phyloP scores from a whole-genome alignment of 2,113 vertebrate species.

The Cochlearius cochlearius region DNA sequence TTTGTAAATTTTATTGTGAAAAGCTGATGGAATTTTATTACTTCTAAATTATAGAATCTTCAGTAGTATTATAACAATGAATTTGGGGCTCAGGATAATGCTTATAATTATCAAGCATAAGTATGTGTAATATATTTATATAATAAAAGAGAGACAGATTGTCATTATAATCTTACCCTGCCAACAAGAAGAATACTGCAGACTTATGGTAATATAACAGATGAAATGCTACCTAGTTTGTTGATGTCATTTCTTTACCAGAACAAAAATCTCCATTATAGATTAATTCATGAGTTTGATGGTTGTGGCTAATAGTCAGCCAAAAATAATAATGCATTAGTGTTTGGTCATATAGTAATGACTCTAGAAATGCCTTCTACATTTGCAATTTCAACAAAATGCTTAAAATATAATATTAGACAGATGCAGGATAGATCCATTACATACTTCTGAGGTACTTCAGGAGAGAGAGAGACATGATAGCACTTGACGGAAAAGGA shows the following conservation, averaged over 20 bases:
- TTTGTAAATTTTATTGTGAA: constrained; percentile 58
- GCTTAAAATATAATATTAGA: background rate
- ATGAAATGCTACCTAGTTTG: background rate
- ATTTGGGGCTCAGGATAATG: background rate
- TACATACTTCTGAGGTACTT: background rate
- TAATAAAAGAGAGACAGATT: background rate
- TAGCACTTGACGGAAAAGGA: background rate
- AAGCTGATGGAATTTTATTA: constrained; percentile 31
- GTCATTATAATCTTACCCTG: background rate
- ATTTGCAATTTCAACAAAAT: background rate
- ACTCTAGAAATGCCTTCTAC: background rate
- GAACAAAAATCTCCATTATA: background rate
- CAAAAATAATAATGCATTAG: background rate
- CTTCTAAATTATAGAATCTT: constrained; percentile 22
- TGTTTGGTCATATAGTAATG: background rate
- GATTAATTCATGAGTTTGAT: background rate
- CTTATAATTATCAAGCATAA: background rate
- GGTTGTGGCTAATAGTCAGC: background rate
- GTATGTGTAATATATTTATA: background rate
- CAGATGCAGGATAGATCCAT: background rate
- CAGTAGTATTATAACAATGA: background rate
- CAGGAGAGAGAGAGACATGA: background rate
- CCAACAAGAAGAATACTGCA: background rate
- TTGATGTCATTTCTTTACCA: background rate
- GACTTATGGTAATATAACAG: background rate